phyloP scores from a whole-genome alignment of 2,113 vertebrate species.

The Equus przewalskii region DNA sequence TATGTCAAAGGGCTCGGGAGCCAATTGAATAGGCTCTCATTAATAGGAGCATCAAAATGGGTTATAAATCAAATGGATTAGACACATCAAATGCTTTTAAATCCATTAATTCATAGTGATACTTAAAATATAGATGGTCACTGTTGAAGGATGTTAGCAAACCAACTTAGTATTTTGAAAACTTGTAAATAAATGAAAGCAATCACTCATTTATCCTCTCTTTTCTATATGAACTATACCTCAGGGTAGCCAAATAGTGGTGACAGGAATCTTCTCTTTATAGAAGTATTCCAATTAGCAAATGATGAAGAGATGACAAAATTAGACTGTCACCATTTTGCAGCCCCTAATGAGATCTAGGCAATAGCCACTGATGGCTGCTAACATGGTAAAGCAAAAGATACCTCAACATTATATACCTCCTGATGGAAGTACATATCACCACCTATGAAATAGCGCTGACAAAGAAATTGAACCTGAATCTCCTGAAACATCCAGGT shows the following conservation, averaged over 20 bases:
- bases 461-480: neutral
- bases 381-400: neutral
- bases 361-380: neutral
- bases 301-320: neutral
- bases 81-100: conserved; percentile 12
- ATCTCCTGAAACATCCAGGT: neutral
- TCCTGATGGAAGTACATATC: neutral
- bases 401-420: neutral
- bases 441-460: neutral
- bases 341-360: neutral
- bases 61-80: conserved; percentile 22
- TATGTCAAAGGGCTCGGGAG: neutral
- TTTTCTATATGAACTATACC: neutral
- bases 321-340: neutral
- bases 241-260: neutral
- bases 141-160: neutral
- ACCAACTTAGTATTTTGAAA: conserved; percentile 3
- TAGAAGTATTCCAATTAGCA: neutral
- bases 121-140: neutral
- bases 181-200: neutral
- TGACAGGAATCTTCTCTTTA: neutral
- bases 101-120: neutral
- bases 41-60: neutral
- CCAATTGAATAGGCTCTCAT: neutral
- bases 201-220: neutral